phyloP scores from a whole-genome alignment of 2,888 invertebrate species.

The Noctua janthina region DNA sequence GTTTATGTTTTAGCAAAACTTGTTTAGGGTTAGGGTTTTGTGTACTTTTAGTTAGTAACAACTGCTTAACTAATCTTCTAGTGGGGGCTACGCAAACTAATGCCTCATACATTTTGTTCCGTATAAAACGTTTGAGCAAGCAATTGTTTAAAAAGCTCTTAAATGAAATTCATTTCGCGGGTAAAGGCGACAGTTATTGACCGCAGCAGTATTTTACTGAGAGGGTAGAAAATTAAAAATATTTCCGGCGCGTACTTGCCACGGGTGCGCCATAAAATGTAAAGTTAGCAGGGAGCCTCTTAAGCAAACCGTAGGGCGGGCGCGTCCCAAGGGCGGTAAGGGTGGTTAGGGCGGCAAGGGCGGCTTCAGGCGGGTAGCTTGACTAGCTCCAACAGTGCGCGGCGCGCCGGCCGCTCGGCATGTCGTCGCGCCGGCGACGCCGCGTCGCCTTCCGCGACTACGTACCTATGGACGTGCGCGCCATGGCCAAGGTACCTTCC shows the following conservation, averaged over 20 bases:
- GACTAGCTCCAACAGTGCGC: constrained; percentile 76
- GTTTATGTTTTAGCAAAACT: constrained; percentile 26
- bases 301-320: constrained; percentile 64
- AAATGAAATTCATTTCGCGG: constrained; percentile 5
- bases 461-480: constrained; percentile 86
- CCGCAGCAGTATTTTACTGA: constrained; percentile 37
- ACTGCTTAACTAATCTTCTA: constrained; percentile 4
- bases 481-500: constrained; percentile 86
- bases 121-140: constrained; percentile 18
- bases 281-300: constrained; percentile 61
- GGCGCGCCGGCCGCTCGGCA: constrained; percentile 80
- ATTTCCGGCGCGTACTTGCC: constrained; percentile 51
- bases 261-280: constrained; percentile 63
- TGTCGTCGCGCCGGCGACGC: constrained; percentile 87
- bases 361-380: constrained; percentile 55
- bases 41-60: constrained; percentile 19
- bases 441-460: constrained; percentile 88
- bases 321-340: constrained; percentile 59
- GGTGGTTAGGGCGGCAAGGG: constrained; percentile 55
- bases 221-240: constrained; percentile 48
- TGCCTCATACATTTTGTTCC: neutral
- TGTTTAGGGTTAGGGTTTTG: constrained; percentile 17
- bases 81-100: neutral
- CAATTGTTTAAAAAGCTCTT: neutral
- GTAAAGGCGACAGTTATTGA: constrained; percentile 29